These are phyloP conservation scores for Taenioides sp. DNA, from an alignment of 2,797 vertebrate species.

Conservation along the genomic window DNA sequence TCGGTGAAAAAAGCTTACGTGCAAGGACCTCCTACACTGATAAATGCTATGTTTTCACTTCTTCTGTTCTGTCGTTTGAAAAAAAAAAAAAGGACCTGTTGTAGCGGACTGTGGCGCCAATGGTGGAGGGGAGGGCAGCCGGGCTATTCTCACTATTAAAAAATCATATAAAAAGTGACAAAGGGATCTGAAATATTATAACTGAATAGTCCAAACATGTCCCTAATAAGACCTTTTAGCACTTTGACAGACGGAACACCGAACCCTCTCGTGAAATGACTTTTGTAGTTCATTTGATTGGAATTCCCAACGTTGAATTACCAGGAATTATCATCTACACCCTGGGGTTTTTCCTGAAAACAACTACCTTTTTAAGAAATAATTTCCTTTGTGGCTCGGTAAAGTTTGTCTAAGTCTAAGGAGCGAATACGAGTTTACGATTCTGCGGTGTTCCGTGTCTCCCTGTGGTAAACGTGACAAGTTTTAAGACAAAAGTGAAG, in stretches of 20 bases:
- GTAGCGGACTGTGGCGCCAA: constrained; percentile 61
- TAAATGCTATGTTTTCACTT: constrained; percentile 64
- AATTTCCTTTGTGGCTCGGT: too few species aligned
- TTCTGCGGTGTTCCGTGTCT: too few species aligned
- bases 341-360: too few species aligned
- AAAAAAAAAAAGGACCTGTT: constrained; percentile 72
- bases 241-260: background rate
- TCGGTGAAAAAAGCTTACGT: constrained; percentile 63
- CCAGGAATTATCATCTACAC: too few species aligned
- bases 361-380: too few species aligned
- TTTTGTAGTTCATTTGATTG: too few species aligned
- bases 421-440: too few species aligned
- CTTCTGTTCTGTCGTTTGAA: constrained; percentile 63
- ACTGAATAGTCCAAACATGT: background rate
- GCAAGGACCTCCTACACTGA: constrained; percentile 66
- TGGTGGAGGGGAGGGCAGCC: constrained; percentile 41
- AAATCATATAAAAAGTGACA: background rate
- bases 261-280: too few species aligned
- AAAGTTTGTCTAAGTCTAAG: too few species aligned
- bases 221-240: background rate
- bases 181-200: background rate
- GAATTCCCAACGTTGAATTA: too few species aligned
- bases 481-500: background rate
- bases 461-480: background rate
- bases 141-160: background rate